Percentiles rank a stretch among this genome's conserved stretches.
Conservation (phyloP, 2,888 invertebrate genomes). For the Esperia sulphurella region DNA sequence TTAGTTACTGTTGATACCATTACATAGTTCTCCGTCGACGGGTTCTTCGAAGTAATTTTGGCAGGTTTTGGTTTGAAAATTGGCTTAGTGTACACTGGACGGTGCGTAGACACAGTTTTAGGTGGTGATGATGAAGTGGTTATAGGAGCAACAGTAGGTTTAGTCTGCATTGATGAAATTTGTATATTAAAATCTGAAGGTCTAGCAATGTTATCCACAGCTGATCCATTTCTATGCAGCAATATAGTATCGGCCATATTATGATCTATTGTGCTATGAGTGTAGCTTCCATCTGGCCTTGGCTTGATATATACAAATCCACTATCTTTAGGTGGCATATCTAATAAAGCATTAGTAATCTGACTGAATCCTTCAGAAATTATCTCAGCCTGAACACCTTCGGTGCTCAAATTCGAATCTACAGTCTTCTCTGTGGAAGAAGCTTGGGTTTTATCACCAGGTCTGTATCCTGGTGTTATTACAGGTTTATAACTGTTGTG, state of each 20-base stretch:
- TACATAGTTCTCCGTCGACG: slow-evolving; percentile 74
- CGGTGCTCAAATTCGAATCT: slow-evolving; percentile 43
- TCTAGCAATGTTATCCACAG: slow-evolving; percentile 71
- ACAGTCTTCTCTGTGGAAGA: slow-evolving; percentile 33
- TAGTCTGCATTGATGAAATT: slow-evolving; percentile 71
- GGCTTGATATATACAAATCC: slow-evolving; percentile 49
- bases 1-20: slow-evolving; percentile 78
- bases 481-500: slow-evolving; percentile 71
- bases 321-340: slow-evolving; percentile 65
- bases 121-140: slow-evolving; percentile 47
- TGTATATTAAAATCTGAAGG: slow-evolving; percentile 74
- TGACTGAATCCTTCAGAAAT: slow-evolving; percentile 78
- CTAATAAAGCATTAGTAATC: slow-evolving; percentile 74
- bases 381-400: slow-evolving; percentile 62
- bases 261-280: slow-evolving; percentile 80
- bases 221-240: slow-evolving; percentile 76
- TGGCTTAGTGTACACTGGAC: slow-evolving; percentile 66
- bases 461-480: slow-evolving; percentile 68
- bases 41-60: slow-evolving; percentile 28
- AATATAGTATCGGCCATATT: slow-evolving; percentile 82
- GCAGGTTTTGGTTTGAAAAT: slow-evolving; percentile 77
- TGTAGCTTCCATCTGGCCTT: slow-evolving; percentile 51
- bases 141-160: slow-evolving; percentile 54
- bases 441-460: slow-evolving; percentile 36
- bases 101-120: slow-evolving; percentile 60